These are phyloP conservation scores for Parasteatoda tepidariorum DNA, from an alignment of 1,140 invertebrate genomes.

Conservation along the genomic window DNA sequence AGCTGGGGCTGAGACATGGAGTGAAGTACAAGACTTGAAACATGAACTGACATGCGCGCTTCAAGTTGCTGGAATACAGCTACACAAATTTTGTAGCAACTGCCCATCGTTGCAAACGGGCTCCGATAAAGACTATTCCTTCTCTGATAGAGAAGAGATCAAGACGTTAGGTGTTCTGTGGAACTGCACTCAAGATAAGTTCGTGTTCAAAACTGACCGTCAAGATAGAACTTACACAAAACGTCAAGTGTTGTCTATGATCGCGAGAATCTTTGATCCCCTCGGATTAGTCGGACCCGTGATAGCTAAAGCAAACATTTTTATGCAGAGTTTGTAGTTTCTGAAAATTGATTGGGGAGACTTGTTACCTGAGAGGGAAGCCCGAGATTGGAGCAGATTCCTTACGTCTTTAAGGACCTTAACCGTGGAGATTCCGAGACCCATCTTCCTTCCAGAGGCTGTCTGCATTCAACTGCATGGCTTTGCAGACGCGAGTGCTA, in stretches of 20 bases:
- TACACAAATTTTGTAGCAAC: conserved; percentile 66
- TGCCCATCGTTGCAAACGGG: neutral
- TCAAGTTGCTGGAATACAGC: conserved; percentile 63
- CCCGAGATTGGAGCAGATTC: conserved; percentile 35
- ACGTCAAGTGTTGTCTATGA: conserved; percentile 40
- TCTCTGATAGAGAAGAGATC: neutral
- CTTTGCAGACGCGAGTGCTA: conserved; percentile 47
- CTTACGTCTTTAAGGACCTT: neutral
- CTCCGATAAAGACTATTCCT: neutral
- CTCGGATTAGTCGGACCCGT: conserved; percentile 57
- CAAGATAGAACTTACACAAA: conserved; percentile 27
- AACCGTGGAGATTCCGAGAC: neutral
- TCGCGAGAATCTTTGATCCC: conserved; percentile 60
- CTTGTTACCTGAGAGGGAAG: conserved; percentile 3
- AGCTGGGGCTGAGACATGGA: conserved; percentile 43
- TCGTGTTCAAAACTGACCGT: neutral
- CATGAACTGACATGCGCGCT: conserved; percentile 44
- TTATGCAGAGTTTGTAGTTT: conserved; percentile 58
- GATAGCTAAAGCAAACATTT: conserved; percentile 44
- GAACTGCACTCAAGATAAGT: conserved; percentile 7
- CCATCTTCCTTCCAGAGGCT: neutral
- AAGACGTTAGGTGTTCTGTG: conserved; percentile 26
- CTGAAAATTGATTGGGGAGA: conserved; percentile 59
- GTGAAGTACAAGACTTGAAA: conserved; percentile 54
- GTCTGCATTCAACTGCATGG: conserved; percentile 13